Conservation (phyloP, 2,113 vertebrate species). For the Chaetorhynchus papuensis region DNA sequence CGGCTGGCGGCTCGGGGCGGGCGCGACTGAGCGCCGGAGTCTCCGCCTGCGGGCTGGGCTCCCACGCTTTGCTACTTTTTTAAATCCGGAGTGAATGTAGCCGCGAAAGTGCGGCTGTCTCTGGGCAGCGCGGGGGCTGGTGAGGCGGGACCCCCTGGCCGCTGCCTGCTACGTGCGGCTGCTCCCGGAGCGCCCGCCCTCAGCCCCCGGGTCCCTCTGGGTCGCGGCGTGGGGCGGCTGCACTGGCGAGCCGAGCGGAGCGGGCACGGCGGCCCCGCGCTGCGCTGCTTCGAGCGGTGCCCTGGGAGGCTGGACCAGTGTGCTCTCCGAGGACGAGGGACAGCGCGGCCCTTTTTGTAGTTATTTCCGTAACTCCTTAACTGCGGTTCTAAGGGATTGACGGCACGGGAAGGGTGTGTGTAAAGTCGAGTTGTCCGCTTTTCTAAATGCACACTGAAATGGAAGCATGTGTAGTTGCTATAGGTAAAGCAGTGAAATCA, state of each 20-base stretch:
- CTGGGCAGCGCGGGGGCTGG: too few relatives aligned
- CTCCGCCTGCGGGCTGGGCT: background rate
- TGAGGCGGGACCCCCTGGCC: background rate
- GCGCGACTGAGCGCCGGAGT: background rate
- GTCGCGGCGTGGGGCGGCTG: background rate
- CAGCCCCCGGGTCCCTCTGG: accelerated
- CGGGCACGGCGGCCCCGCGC: accelerated
- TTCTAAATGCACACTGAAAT: accelerated
- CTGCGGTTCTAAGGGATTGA: background rate
- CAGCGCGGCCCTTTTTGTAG: accelerated
- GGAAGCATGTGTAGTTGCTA: background rate
- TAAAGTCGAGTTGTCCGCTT: background rate
- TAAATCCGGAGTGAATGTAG: background rate
- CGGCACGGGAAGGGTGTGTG: background rate
- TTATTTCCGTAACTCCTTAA: background rate
- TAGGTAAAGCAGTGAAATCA: background rate
- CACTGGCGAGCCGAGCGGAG: accelerated
- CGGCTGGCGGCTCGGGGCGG: background rate
- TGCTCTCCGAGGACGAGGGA: accelerated
- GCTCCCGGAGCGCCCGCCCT: background rate
- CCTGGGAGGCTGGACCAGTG: accelerated
- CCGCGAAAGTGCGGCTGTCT: accelerated
- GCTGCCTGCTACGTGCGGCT: accelerated
- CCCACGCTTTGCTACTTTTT: background rate
- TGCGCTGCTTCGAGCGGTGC: accelerated